Evolutionary conservation across 2,888 invertebrate species (phyloP), one percentile per base, ranked within the genome.

Genomic region (Mylabris sibirica): DNA sequence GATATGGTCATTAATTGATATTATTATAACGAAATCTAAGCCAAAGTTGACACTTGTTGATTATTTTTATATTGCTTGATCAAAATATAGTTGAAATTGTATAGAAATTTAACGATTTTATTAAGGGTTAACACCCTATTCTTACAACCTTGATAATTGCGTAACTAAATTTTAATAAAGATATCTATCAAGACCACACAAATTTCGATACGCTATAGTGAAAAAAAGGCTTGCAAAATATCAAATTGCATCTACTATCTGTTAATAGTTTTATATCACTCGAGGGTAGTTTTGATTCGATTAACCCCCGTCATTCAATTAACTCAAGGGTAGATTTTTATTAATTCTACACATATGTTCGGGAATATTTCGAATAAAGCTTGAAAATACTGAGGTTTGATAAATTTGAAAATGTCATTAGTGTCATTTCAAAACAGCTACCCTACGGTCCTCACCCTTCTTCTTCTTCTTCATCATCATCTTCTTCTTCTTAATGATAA

Each of bases 361-460:
- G 20, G n/a, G n/a, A 35, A 35, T 35, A 12, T 30, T 30, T 30
- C 30, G n/a, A n/a, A n/a, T 14, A 38, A 44, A 22, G 20, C 8
- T 49, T 17, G 12, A 20, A 20, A 22, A 17, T 20, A 20, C 49
- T 22, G 22, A 24, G 53, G 22, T 53, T 53, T 53, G 53, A 53
- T 53, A 53, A 53, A 53, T 53, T 53, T 53, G 12, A 17, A 30
- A 24, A 34, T 64, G 57, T 65, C 69, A 69, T 69, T 69, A 69
- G 69, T 60, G 65, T 62, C 65, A 63, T 59, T 63, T 59, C 0
- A 14, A 24, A 24, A 53, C 12, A 12, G 53, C 53, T 30, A 53
- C 53, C 53, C 53, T 53, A 1, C 1, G 14, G 12, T 20, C 22
- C 3, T 3, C 6, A 26, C 59, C 68, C 49, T 61, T 68, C 44